phyloP scores from a whole-genome alignment of 2,888 invertebrate species.

The Phengaris alcon region DNA sequence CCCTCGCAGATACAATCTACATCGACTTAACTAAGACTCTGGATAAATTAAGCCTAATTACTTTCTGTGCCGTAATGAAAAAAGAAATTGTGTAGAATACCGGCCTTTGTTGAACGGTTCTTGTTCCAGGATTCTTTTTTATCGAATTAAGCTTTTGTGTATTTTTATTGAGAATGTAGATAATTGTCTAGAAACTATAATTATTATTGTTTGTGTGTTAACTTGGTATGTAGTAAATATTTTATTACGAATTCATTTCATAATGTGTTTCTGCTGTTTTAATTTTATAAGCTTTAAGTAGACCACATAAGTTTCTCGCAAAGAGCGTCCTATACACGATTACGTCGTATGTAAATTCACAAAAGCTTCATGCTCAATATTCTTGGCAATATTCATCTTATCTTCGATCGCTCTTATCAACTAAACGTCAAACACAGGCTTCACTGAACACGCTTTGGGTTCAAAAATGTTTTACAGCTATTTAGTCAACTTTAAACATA shows the following conservation, averaged over 20 bases:
- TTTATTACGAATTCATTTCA: too few relatives aligned
- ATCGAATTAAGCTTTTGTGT: background rate
- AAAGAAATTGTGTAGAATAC: conserved; percentile 33
- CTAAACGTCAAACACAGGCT: conserved; percentile 26
- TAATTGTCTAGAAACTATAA: background rate
- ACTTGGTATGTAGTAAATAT: too few relatives aligned
- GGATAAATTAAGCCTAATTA: conserved; percentile 61
- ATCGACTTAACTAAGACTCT: conserved; percentile 40
- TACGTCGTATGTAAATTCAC: background rate
- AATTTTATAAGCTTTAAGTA: background rate
- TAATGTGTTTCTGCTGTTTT: too few relatives aligned
- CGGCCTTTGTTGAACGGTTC: background rate
- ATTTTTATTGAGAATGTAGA: background rate
- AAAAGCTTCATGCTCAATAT: conserved; percentile 23
- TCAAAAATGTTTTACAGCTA: conserved; percentile 11
- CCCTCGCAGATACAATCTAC: conserved; percentile 55
- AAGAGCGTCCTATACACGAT: background rate
- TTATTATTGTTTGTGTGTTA: too few relatives aligned
- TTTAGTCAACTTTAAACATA: background rate
- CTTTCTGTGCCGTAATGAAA: conserved; percentile 38
- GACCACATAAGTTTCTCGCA: background rate
- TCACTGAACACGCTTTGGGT: conserved; percentile 1
- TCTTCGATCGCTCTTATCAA: conserved; percentile 26
- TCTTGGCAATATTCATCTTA: conserved; percentile 21
- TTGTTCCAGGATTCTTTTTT: background rate